phyloP scores from a whole-genome alignment of 1,140 invertebrate genomes.

The Aphelenchoides fujianensis region DNA sequence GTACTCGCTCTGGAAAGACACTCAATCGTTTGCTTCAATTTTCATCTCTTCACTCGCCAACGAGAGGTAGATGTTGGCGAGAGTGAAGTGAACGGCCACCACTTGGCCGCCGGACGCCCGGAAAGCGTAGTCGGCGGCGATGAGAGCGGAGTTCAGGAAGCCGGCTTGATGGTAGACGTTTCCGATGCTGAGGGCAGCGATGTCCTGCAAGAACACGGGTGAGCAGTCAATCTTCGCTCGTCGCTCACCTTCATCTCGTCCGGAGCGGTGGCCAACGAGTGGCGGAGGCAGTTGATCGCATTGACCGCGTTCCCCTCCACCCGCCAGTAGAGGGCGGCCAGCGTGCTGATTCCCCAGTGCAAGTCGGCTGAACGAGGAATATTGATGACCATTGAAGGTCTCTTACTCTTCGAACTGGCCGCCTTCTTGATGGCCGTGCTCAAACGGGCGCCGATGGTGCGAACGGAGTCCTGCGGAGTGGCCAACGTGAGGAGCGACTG shows the following conservation, averaged over 20 bases:
- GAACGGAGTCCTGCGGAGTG: slow-evolving; percentile 63
- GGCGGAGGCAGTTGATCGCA: slow-evolving; percentile 66
- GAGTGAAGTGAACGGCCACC: slow-evolving; percentile 68
- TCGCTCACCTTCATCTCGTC: slow-evolving; percentile 64
- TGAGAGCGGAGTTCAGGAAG: slow-evolving; percentile 67
- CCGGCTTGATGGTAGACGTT: slow-evolving; percentile 67
- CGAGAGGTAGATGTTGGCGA: slow-evolving; percentile 69
- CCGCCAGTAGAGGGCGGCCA: slow-evolving; percentile 67
- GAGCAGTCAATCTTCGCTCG: too few relatives aligned
- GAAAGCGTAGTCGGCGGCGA: slow-evolving; percentile 67
- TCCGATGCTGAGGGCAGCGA: slow-evolving; percentile 66
- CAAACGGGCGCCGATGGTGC: slow-evolving; percentile 60
- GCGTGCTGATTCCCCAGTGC: slow-evolving; percentile 65
- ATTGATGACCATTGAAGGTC: slow-evolving; percentile 62
- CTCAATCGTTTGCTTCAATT: too few relatives aligned
- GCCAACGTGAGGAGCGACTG: slow-evolving; percentile 63
- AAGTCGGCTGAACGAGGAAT: slow-evolving; percentile 27
- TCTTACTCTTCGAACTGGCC: slow-evolving; percentile 64
- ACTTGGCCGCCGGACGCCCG: slow-evolving; percentile 65
- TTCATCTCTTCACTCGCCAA: slow-evolving; percentile 66
- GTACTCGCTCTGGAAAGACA: slow-evolving; percentile 69
- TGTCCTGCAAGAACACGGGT: too few relatives aligned
- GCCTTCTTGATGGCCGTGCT: slow-evolving; percentile 65
- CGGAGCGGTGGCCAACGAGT: slow-evolving; percentile 66
- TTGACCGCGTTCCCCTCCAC: slow-evolving; percentile 65